These are phyloP conservation scores for Pantherophis vulpinus DNA, from an alignment of 2,797 vertebrate genomes.

Conservation along the genomic window DNA sequence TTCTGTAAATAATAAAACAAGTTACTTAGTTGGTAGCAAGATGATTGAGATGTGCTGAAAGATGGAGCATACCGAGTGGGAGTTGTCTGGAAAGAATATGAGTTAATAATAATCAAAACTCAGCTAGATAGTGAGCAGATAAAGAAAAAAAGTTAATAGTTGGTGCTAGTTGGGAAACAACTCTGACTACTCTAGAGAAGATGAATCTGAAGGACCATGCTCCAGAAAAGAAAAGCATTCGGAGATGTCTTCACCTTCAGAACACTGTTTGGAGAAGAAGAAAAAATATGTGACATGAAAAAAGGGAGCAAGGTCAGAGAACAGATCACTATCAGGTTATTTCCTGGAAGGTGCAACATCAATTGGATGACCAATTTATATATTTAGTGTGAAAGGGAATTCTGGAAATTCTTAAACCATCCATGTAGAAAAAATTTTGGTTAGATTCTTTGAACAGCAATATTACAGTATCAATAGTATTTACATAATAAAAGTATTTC, in stretches of 20 bases:
- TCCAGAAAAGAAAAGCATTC: background rate
- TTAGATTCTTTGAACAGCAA: background rate
- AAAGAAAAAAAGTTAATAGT: background rate
- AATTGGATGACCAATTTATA: background rate
- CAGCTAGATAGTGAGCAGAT: background rate
- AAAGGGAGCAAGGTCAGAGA: background rate
- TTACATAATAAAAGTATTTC: background rate
- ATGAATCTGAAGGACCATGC: background rate
- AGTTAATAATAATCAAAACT: background rate
- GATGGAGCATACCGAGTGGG: background rate
- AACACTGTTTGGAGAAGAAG: background rate
- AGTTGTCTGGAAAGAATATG: background rate
- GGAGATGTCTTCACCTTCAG: background rate
- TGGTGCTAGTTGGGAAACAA: background rate
- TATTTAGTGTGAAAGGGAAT: background rate
- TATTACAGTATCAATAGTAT: background rate
- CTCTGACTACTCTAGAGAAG: background rate
- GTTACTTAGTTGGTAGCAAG: background rate
- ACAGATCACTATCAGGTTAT: background rate
- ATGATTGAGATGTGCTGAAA: background rate
- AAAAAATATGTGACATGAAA: background rate
- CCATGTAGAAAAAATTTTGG: conserved; percentile 8
- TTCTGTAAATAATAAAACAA: background rate
- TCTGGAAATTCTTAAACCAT: background rate
- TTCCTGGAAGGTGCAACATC: background rate